Evolutionary conservation across 2,797 vertebrate species (phyloP).

Genomic region (Gymnopithys bicolor): DNA sequence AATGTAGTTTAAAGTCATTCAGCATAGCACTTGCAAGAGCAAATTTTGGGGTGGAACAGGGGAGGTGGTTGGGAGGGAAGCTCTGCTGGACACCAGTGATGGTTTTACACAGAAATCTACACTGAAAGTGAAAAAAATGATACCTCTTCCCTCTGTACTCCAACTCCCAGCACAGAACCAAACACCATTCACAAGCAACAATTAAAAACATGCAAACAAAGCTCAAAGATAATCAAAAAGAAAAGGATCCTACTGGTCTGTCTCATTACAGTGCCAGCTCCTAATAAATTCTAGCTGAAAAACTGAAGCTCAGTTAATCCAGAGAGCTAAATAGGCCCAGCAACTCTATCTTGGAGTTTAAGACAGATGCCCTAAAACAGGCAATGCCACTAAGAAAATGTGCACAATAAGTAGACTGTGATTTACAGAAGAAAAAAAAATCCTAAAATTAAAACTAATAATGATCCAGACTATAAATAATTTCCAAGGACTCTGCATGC

Average conservation of each 20-base stretch:
- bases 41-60: background rate
- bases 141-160: background rate
- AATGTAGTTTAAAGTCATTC: background rate
- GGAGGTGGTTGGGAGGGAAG: background rate
- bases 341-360: background rate
- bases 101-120: background rate
- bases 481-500: background rate
- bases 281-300: slow-evolving; percentile 31
- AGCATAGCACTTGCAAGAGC: background rate
- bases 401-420: background rate
- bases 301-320: slow-evolving; percentile 37
- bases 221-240: background rate
- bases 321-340: slow-evolving; percentile 41
- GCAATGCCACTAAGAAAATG: background rate
- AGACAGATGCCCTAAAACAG: background rate
- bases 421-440: background rate
- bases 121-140: background rate
- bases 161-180: background rate
- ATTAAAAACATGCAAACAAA: slow-evolving; percentile 3
- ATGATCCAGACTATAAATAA: background rate
- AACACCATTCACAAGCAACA: background rate
- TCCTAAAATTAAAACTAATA: background rate
- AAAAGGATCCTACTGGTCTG: background rate
- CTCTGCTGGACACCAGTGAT: background rate
- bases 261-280: background rate